These are phyloP conservation scores for Gastracanthus pulcherrimus DNA, from an alignment of 2,888 invertebrate genomes.

Conservation along the genomic window DNA sequence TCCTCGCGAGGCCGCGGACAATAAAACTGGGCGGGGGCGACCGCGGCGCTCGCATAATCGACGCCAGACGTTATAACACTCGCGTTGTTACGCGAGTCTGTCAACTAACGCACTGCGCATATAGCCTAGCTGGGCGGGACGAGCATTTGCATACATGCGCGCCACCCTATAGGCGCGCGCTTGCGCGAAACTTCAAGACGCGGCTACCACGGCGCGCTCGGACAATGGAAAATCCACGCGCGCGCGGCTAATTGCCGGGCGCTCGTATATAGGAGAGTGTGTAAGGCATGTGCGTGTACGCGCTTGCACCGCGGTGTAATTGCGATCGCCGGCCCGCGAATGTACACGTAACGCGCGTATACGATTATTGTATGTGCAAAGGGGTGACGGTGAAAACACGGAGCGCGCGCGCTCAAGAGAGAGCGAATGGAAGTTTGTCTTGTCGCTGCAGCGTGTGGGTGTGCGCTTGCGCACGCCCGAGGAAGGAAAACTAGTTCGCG, in stretches of 20 bases:
- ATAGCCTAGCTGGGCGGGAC: conserved; percentile 13
- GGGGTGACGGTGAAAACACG: background rate
- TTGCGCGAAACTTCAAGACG: background rate
- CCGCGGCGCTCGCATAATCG: conserved; percentile 19
- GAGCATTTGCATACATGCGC: conserved; percentile 9
- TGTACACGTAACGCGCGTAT: background rate
- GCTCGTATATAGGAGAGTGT: background rate
- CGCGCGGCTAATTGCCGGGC: conserved; percentile 17
- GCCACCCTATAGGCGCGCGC: background rate
- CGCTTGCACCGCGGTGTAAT: background rate
- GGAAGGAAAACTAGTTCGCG: background rate
- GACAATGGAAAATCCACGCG: conserved; percentile 2
- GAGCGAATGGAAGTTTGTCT: background rate
- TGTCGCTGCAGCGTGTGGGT: background rate
- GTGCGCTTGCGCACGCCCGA: background rate
- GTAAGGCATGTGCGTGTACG: background rate
- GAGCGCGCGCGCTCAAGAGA: background rate
- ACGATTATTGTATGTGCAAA: no score
- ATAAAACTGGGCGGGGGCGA: conserved; percentile 30
- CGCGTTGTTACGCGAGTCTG: background rate
- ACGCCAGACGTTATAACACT: background rate
- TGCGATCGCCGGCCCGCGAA: background rate
- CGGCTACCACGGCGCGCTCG: background rate
- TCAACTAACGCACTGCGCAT: no score
- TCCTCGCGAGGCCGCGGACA: conserved; percentile 38